phyloP scores from a whole-genome alignment of 2,113 vertebrate genomes.

The Gallinago paraguaiae region DNA sequence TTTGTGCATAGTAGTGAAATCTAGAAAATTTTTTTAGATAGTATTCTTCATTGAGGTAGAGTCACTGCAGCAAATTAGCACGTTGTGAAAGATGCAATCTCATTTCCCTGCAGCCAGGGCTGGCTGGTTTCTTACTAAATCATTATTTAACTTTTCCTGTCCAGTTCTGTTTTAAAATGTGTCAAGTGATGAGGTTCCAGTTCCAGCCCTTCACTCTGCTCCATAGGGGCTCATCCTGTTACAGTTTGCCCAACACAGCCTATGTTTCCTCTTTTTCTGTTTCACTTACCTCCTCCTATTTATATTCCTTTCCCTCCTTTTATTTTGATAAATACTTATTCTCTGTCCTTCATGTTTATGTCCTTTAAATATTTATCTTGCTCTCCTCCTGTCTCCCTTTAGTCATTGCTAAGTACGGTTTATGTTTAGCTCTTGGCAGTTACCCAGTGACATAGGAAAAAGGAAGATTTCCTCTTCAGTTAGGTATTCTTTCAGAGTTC shows the following conservation, averaged over 20 bases:
- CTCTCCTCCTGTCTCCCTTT: neutral
- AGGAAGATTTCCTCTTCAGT: neutral
- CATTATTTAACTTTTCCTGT: neutral
- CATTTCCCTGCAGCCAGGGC: neutral
- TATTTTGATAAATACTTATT: conserved; percentile 33
- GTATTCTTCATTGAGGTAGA: neutral
- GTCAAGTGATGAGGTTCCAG: neutral
- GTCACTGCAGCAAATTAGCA: neutral
- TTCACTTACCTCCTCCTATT: neutral
- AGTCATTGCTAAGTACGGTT: neutral
- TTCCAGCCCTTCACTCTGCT: neutral
- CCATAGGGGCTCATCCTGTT: neutral
- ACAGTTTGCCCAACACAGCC: neutral
- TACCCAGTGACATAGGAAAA: neutral
- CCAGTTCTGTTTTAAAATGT: neutral
- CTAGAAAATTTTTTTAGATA: neutral
- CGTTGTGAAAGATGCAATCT: neutral
- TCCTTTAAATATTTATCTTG: conserved; percentile 58
- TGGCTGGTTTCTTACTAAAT: neutral
- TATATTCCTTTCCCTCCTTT: neutral
- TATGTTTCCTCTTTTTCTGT: neutral
- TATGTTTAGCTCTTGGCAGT: conserved; percentile 45
- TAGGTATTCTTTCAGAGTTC: neutral
- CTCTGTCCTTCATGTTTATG: conserved; percentile 16
- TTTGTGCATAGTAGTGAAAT: neutral